Evolutionary conservation across 2,888 invertebrate species (phyloP).

Genomic region (Epinotia nisella): DNA sequence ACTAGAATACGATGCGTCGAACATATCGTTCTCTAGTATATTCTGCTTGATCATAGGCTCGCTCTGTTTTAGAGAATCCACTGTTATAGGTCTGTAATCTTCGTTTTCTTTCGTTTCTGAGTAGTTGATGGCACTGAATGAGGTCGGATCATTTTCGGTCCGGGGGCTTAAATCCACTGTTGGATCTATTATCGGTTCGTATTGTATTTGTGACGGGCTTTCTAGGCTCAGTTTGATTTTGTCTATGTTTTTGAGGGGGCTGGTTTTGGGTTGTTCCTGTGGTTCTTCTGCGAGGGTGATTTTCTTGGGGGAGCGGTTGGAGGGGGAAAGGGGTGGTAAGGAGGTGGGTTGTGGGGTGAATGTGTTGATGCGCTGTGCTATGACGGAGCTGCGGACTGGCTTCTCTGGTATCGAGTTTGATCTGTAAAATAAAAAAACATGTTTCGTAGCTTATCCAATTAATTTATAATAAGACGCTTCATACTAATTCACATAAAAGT

Average conservation of each 20-base stretch:
- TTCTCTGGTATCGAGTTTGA: slow-evolving; percentile 85
- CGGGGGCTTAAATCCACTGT: slow-evolving; percentile 74
- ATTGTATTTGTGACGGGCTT: slow-evolving; percentile 80
- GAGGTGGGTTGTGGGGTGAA: slow-evolving; percentile 67
- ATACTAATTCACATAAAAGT: too few relatives aligned
- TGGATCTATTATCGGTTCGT: slow-evolving; percentile 79
- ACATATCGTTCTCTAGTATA: slow-evolving; percentile 81
- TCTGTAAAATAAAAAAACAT: slow-evolving; percentile 53
- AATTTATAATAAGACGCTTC: too few relatives aligned
- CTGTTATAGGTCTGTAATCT: slow-evolving; percentile 65
- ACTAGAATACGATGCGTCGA: slow-evolving; percentile 80
- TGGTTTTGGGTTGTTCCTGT: slow-evolving; percentile 65
- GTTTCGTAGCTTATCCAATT: too few relatives aligned
- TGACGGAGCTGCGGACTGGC: slow-evolving; percentile 87
- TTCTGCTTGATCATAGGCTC: slow-evolving; percentile 83
- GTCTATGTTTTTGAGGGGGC: slow-evolving; percentile 79
- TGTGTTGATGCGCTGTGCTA: slow-evolving; percentile 86
- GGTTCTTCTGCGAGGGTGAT: slow-evolving; percentile 54
- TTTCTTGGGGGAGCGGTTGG: slow-evolving; percentile 47
- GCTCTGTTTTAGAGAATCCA: slow-evolving; percentile 62
- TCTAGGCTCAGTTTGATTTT: slow-evolving; percentile 80
- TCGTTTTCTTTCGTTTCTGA: slow-evolving; percentile 60
- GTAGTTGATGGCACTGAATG: slow-evolving; percentile 74
- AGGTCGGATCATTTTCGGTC: slow-evolving; percentile 69
- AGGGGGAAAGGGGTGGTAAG: slow-evolving; percentile 49